These are phyloP conservation scores for Odiellus spinosus DNA, from an alignment of 2,888 invertebrate genomes.

Conservation along the genomic window DNA sequence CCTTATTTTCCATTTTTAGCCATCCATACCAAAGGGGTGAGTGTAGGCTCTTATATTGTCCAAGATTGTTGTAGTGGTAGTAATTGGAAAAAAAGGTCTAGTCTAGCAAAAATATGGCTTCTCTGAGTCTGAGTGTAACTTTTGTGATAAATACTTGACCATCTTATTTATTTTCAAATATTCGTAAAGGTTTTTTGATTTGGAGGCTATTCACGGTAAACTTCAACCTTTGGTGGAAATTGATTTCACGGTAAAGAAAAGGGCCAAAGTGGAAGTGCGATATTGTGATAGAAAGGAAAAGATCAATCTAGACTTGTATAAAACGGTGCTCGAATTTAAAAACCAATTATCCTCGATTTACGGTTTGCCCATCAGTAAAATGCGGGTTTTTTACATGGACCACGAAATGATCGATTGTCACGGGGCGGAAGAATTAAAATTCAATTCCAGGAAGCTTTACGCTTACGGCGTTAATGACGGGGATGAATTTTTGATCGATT, in stretches of 20 bases:
- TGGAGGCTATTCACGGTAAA: conserved; percentile 69
- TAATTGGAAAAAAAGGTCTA: too few species aligned
- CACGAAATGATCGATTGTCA: conserved; percentile 38
- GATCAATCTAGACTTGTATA: conserved; percentile 52
- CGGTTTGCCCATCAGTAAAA: conserved; percentile 63
- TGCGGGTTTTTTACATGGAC: conserved; percentile 78
- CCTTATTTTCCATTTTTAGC: too few species aligned
- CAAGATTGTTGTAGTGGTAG: too few species aligned
- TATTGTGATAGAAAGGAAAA: conserved; percentile 40
- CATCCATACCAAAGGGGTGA: too few species aligned
- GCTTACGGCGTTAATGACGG: conserved; percentile 78
- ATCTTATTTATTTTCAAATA: too few species aligned
- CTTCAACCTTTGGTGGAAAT: conserved; percentile 77
- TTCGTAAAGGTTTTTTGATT: conserved; percentile 57
- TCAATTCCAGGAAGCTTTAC: conserved; percentile 72
- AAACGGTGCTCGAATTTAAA: conserved; percentile 48
- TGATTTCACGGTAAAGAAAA: conserved; percentile 50
- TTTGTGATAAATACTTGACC: too few species aligned
- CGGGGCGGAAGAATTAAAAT: conserved; percentile 60
- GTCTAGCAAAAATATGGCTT: too few species aligned
- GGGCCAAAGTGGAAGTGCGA: conserved; percentile 63
- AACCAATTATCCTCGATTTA: conserved; percentile 50
- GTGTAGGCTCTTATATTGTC: too few species aligned
- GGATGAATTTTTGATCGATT: conserved; percentile 74
- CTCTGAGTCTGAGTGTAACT: too few species aligned